These are phyloP conservation scores for Sphaerodactylus townsendi DNA, from an alignment of 2,113 vertebrate species.

Conservation along the genomic window DNA sequence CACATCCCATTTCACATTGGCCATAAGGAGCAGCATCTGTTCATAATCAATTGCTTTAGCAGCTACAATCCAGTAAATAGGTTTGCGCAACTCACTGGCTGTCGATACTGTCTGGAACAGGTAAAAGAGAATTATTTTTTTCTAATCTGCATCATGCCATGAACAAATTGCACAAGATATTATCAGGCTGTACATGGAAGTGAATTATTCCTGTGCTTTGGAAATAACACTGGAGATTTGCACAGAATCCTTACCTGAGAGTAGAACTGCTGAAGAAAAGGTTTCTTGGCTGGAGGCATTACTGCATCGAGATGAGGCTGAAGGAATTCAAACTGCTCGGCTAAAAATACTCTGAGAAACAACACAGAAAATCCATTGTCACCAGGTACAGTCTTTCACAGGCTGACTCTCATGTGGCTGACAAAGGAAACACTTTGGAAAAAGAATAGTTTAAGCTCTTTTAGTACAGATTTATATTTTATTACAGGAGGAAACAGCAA, in stretches of 20 bases:
- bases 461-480: neutral
- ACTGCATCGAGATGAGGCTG: constrained; percentile 95
- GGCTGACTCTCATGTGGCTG: neutral
- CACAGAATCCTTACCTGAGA: constrained; percentile 84
- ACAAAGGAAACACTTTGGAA: neutral
- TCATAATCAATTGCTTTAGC: constrained; percentile 99
- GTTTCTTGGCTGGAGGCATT: constrained; percentile 98
- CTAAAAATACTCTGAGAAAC: constrained; percentile 88
- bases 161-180: neutral
- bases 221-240: constrained; percentile 5
- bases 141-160: neutral
- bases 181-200: neutral
- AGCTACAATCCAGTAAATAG: constrained; percentile 98
- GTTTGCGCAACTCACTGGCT: constrained; percentile 94
- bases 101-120: constrained; percentile 93
- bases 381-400: constrained; percentile 9
- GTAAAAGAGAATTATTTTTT: constrained; percentile 33
- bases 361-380: constrained; percentile 25
- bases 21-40: constrained; percentile 94
- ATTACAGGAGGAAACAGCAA: neutral
- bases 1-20: constrained; percentile 97
- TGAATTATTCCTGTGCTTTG: constrained; percentile 1
- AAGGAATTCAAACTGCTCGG: constrained; percentile 96
- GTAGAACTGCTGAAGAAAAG: constrained; percentile 98
- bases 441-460: neutral